A percentile compares a stretch with the other conserved stretches of the same genome.
Evolutionary conservation across 2,113 vertebrate species (phyloP).

Genomic region (Cyrtonyx montezumae): DNA sequence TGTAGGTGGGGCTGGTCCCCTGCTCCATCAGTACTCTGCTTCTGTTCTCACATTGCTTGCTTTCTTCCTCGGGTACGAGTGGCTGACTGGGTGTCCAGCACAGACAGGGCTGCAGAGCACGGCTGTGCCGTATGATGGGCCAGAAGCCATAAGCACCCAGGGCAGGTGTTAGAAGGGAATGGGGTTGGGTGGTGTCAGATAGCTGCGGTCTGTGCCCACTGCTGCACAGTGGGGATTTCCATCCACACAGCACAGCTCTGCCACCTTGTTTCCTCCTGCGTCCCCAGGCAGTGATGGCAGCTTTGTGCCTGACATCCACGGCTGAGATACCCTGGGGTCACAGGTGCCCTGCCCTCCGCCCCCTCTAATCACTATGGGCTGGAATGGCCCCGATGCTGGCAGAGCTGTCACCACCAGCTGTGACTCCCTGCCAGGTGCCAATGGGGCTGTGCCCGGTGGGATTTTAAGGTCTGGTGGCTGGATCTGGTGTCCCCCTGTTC

Average conservation of each 20-base stretch:
- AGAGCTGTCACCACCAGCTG: not conserved
- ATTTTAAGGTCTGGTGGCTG: not conserved
- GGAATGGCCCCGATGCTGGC: not conserved
- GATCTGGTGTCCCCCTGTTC: not conserved
- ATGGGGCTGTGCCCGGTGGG: not conserved
- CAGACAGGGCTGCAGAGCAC: too few relatives aligned
- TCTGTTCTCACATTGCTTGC: not conserved
- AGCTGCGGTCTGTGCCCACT: not conserved
- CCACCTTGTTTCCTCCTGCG: accelerated
- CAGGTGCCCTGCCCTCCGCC: not conserved
- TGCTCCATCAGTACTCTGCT: constrained; percentile 18
- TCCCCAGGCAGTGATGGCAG: not conserved
- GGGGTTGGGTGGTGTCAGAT: not conserved
- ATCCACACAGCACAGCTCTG: not conserved
- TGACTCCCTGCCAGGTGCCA: not conserved
- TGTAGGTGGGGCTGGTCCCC: constrained; percentile 72
- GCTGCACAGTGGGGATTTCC: too few relatives aligned
- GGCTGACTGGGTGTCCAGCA: not conserved
- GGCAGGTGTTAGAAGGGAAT: not conserved
- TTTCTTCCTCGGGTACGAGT: not conserved
- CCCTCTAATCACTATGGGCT: not conserved
- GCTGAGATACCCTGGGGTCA: not conserved
- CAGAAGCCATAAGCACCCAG: not conserved
- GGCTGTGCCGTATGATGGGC: not conserved
- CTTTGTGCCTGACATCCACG: not conserved